Evolutionary conservation across 2,888 invertebrate genomes (phyloP).

Genomic region (Ecliptopera silaceata): DNA sequence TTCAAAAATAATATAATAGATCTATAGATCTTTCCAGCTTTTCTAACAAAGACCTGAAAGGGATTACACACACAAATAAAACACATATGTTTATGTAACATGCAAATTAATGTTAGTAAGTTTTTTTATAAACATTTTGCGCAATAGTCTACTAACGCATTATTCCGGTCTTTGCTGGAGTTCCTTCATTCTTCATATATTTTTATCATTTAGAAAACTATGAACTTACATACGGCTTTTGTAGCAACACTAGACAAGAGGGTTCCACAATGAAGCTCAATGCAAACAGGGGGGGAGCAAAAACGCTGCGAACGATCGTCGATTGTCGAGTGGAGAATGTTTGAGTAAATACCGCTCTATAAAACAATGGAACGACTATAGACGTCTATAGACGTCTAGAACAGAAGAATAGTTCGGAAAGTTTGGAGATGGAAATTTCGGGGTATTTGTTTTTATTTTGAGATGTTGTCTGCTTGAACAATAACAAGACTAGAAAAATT

Average conservation of each 20-base stretch:
- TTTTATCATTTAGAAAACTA: too few relatives aligned
- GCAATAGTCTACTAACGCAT: too few relatives aligned
- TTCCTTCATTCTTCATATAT: too few relatives aligned
- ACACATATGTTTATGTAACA: too few relatives aligned
- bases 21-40: too few relatives aligned
- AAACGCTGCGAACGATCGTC: slow-evolving; percentile 55
- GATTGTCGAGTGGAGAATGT: slow-evolving; percentile 53
- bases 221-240: not conserved
- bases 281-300: slow-evolving; percentile 60
- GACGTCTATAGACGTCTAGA: slow-evolving; percentile 6
- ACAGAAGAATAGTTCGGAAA: slow-evolving; percentile 8
- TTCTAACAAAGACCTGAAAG: too few relatives aligned
- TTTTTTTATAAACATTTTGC: too few relatives aligned
- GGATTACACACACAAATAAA: too few relatives aligned
- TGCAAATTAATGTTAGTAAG: too few relatives aligned
- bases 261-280: slow-evolving; percentile 41
- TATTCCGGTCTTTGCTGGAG: too few relatives aligned
- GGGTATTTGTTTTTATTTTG: not conserved
- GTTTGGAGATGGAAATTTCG: slow-evolving; percentile 1
- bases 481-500: too few relatives aligned
- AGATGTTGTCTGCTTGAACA: not conserved
- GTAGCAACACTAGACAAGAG: slow-evolving; percentile 8
- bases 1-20: too few relatives aligned
- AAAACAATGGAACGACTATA: slow-evolving; percentile 16
- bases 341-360: slow-evolving; percentile 50